A percentile compares a stretch with the other conserved stretches of the same genome.
Conservation (phyloP, 2,113 vertebrate species). For the Alectura lathami region DNA sequence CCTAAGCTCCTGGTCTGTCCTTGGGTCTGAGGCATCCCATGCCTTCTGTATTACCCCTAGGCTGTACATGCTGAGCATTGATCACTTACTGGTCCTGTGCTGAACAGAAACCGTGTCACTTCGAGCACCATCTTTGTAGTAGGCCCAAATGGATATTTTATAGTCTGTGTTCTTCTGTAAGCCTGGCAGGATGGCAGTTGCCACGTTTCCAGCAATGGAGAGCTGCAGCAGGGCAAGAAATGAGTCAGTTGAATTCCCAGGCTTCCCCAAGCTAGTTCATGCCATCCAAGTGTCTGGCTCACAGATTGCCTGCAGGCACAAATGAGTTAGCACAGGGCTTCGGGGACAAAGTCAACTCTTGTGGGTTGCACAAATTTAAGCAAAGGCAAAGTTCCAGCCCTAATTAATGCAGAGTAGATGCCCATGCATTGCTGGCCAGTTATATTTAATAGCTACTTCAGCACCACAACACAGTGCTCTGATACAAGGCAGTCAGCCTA, state of each 20-base stretch:
- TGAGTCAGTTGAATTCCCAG: not conserved
- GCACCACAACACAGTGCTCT: not conserved
- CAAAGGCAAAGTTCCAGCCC: not conserved
- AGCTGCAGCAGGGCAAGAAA: slow-evolving; percentile 72
- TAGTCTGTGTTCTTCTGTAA: slow-evolving; percentile 87
- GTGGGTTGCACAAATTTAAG: not conserved
- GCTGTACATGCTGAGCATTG: rapidly evolving
- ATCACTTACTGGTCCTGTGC: slow-evolving; percentile 88
- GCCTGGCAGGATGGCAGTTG: slow-evolving; percentile 79
- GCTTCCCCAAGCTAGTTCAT: not conserved
- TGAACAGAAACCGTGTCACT: slow-evolving; percentile 86
- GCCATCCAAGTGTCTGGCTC: not conserved
- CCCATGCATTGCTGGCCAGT: not conserved
- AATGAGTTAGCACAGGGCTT: not conserved
- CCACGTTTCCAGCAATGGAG: slow-evolving; percentile 79
- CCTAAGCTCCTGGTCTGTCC: not conserved
- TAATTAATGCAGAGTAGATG: not conserved
- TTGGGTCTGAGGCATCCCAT: not conserved
- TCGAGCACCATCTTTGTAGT: slow-evolving; percentile 87
- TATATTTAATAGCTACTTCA: not conserved
- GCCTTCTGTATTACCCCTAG: not conserved
- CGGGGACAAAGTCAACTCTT: not conserved
- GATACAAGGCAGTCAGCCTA: not conserved
- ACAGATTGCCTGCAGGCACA: not conserved
- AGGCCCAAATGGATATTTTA: slow-evolving; percentile 90